These are phyloP conservation scores for Benitochromis conjunctus DNA, from an alignment of 2,113 vertebrate species.

Conservation along the genomic window DNA sequence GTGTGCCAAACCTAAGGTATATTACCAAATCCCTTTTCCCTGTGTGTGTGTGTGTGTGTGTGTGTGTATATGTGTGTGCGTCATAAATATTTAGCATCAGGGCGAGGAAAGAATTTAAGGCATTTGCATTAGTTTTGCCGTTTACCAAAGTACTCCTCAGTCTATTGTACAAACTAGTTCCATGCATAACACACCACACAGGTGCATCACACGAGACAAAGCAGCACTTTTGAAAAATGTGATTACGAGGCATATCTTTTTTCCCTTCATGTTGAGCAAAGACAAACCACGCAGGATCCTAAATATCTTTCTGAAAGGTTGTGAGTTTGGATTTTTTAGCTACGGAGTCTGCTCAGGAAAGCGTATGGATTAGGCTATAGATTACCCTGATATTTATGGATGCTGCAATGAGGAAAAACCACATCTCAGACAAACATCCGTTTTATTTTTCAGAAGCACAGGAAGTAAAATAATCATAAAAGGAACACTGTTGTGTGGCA, in stretches of 20 bases:
- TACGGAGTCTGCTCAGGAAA: not conserved
- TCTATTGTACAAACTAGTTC: not conserved
- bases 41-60: not conserved
- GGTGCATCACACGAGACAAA: not conserved
- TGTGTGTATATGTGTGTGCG: not conserved
- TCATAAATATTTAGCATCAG: not conserved
- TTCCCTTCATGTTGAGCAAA: not conserved
- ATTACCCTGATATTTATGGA: not conserved
- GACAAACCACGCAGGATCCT: not conserved
- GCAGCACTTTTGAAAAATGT: not conserved
- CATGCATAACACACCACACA: not conserved
- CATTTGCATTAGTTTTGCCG: not conserved
- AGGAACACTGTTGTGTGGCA: not conserved
- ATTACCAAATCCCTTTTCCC: not conserved
- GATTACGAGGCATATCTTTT: not conserved
- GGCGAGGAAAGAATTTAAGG: not conserved
- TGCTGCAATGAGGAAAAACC: not conserved
- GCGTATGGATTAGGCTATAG: not conserved
- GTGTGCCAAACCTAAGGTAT: constrained; percentile 95
- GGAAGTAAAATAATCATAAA: not conserved
- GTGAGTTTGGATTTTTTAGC: not conserved
- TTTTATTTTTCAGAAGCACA: not conserved
- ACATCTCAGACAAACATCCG: not conserved
- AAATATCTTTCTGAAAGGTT: not conserved
- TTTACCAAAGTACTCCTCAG: not conserved